phyloP scores from a whole-genome alignment of 2,888 invertebrate species.

The Leucoma salicis region DNA sequence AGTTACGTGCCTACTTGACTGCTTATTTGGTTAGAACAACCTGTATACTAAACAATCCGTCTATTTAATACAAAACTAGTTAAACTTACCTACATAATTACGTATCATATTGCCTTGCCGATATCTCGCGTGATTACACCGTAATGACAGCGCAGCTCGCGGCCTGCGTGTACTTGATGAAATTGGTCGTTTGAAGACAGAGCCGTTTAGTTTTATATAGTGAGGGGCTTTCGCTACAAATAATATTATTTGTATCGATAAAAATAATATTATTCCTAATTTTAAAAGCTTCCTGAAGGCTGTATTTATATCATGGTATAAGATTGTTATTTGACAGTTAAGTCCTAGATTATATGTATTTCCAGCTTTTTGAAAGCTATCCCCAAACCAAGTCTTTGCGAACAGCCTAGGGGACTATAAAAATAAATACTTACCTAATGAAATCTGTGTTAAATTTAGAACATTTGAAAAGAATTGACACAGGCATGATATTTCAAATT shows the following conservation, averaged over 20 bases:
- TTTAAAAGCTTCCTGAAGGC: too few relatives aligned
- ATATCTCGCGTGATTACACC: conserved; percentile 12
- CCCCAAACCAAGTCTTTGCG: too few relatives aligned
- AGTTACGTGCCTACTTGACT: too few relatives aligned
- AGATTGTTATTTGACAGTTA: too few relatives aligned
- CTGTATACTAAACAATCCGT: background rate
- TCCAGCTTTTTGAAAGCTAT: too few relatives aligned
- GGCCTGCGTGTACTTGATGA: conserved; percentile 9
- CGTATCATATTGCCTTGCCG: conserved; percentile 5
- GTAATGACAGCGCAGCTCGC: conserved; percentile 9
- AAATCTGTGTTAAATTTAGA: too few relatives aligned
- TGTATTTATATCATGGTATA: too few relatives aligned
- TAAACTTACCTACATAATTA: conserved; percentile 10
- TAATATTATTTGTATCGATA: background rate
- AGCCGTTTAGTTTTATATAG: conserved; percentile 5
- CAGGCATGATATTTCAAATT: too few relatives aligned
- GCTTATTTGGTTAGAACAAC: background rate
- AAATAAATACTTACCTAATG: too few relatives aligned
- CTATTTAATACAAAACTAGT: conserved; percentile 7
- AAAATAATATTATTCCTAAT: background rate
- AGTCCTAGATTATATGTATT: too few relatives aligned
- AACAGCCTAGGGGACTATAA: too few relatives aligned
- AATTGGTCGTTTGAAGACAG: conserved; percentile 12
- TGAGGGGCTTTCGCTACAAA: conserved; percentile 4
- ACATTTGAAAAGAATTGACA: too few relatives aligned